Evolutionary conservation across 2,888 invertebrate genomes (phyloP).

Genomic region (Drosophila neonasuta): DNA sequence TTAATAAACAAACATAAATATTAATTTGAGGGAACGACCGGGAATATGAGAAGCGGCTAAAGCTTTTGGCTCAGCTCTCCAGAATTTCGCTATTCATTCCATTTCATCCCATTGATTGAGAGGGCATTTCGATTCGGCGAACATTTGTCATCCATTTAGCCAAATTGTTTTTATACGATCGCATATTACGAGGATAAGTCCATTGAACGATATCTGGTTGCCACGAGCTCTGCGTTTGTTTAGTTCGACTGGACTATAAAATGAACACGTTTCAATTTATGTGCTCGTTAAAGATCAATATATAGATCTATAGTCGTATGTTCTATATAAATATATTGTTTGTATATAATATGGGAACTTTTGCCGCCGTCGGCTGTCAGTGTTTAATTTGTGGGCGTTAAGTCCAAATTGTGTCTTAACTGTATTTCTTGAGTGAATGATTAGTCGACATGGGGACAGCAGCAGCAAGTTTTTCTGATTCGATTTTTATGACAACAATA

Average conservation of each 20-base stretch:
- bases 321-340: not conserved
- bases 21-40: conserved; percentile 75
- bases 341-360: conserved; percentile 25
- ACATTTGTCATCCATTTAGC: conserved; percentile 14
- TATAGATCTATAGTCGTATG: conserved; percentile 34
- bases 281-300: conserved; percentile 50
- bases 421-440: conserved; percentile 38
- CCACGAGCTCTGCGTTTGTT: conserved; percentile 37
- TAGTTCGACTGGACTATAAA: conserved; percentile 48
- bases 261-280: conserved; percentile 68
- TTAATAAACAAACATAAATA: conserved; percentile 76
- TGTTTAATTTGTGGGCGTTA: conserved; percentile 60
- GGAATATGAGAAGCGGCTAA: conserved; percentile 48
- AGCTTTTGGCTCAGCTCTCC: conserved; percentile 7
- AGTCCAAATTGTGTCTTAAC: conserved; percentile 37
- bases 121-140: conserved; percentile 34
- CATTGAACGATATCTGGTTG: conserved; percentile 35
- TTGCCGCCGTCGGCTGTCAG: conserved; percentile 14
- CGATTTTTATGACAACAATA: conserved; percentile 57
- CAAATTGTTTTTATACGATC: conserved; percentile 33
- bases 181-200: conserved; percentile 39
- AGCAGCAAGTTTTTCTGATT: conserved; percentile 37
- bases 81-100: not conserved
- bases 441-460: conserved; percentile 21
- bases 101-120: conserved; percentile 1